phyloP scores from a whole-genome alignment of 2,888 invertebrate species.

The Caenorhabditis plicata region DNA sequence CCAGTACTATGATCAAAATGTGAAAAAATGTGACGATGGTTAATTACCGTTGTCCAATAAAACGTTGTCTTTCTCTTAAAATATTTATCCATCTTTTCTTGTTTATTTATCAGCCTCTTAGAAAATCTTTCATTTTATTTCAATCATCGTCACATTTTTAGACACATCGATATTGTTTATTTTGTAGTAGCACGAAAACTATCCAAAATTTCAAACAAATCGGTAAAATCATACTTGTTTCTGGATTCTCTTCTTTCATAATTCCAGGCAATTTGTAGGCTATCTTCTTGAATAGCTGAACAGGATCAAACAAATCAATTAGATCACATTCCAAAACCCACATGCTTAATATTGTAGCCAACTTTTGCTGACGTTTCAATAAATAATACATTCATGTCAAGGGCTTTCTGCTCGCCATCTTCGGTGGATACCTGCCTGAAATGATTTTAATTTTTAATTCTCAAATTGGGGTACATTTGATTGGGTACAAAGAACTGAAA shows the following conservation, averaged over 20 bases:
- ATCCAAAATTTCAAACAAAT: too few relatives aligned
- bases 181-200: too few relatives aligned
- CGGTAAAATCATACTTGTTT: constrained; percentile 21
- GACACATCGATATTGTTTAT: too few relatives aligned
- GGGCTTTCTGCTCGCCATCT: constrained; percentile 96
- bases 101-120: too few relatives aligned
- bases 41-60: too few relatives aligned
- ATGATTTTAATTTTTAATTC: background rate
- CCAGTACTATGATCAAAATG: too few relatives aligned
- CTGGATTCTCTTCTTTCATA: constrained; percentile 30
- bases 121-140: too few relatives aligned
- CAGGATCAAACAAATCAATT: constrained; percentile 41
- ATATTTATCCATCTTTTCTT: too few relatives aligned
- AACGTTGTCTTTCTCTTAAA: too few relatives aligned
- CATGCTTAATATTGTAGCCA: constrained; percentile 99
- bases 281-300: constrained; percentile 91
- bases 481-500: background rate
- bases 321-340: constrained; percentile 69
- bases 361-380: constrained; percentile 99
- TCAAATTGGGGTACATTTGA: background rate
- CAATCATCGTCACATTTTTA: too few relatives aligned
- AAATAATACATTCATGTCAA: constrained; percentile 99
- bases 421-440: constrained; percentile 82
- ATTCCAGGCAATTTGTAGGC: constrained; percentile 97
- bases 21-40: too few relatives aligned